Percentiles rank a stretch among this genome's conserved stretches.
phyloP scores from a whole-genome alignment of 2,113 vertebrate species.

The Oncorhynchus mykiss region DNA sequence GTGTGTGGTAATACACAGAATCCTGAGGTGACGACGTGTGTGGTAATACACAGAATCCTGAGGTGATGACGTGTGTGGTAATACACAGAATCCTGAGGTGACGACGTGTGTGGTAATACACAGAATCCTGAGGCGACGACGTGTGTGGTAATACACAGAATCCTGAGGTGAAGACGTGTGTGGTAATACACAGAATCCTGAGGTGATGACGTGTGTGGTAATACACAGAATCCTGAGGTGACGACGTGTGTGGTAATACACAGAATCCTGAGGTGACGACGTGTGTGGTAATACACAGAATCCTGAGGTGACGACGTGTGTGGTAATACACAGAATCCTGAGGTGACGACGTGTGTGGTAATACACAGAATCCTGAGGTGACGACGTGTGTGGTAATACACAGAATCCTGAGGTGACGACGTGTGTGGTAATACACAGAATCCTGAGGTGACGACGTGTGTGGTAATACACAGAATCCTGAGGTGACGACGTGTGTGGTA shows the following conservation, averaged over 20 bases:
- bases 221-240: not conserved
- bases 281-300: too few species aligned
- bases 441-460: not conserved
- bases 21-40: not conserved
- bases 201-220: not conserved
- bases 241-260: too few species aligned
- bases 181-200: too few species aligned
- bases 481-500: not conserved
- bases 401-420: not conserved
- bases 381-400: too few species aligned
- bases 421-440: too few species aligned
- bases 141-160: too few species aligned
- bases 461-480: too few species aligned
- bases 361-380: not conserved
- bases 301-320: not conserved
- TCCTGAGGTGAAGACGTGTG: not conserved
- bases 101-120: too few species aligned
- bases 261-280: not conserved
- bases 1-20: too few species aligned
- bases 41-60: too few species aligned
- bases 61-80: not conserved
- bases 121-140: not conserved
- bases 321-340: too few species aligned
- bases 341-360: not conserved
- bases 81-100: not conserved